Evolutionary conservation across 1,140 invertebrate genomes (phyloP), one percentile per base, ranked within the genome.

Genomic region (Prorops nasuta): DNA sequence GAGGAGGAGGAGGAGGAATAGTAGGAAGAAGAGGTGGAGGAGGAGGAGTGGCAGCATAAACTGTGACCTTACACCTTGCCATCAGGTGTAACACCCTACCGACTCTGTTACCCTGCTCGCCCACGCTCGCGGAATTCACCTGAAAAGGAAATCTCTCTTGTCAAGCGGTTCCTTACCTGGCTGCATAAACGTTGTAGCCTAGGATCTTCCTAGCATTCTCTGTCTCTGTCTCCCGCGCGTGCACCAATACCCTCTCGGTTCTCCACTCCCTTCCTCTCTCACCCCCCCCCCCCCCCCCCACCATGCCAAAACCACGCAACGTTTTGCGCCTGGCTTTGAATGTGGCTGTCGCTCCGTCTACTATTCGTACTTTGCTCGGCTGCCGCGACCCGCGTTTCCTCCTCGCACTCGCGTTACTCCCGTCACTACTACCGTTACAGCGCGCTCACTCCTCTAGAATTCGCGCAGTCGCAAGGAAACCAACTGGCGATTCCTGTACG

Each of bases 111-210:
- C 48, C 68, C 68, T 71, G 67, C 59, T 71, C 63, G 58, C 63
- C 65, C 58, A 68, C 67, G 64, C 65, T 71, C 63, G 55, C 36
- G 58, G 57, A 71, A 69, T 71, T 71, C 63, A 71, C 68, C 68
- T 71, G 67, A 69, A 71, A 71, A 71, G 68, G 68, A 71, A 71
- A 71, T 71, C 61, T 62, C 57, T 51, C 49, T 54, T n/a, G n/a
- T n/a, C n/a, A n/a, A n/a, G n/a, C n/a, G n/a, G n/a, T n/a, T n/a
- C n/a, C n/a, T n/a, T n/a, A n/a, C n/a, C n/a, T n/a, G n/a, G n/a
- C n/a, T n/a, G n/a, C n/a, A n/a, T n/a, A n/a, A n/a, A n/a, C n/a
- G n/a, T n/a, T 28, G 34, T 44, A 24, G 22, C 19, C 19, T 14
- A n/a, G 14, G 20, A 21, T 42, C 36, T 17, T 15, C 1, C 9